These are phyloP conservation scores for Lasioglossum zephyrum DNA, from an alignment of 2,888 invertebrate species.

Conservation along the genomic window DNA sequence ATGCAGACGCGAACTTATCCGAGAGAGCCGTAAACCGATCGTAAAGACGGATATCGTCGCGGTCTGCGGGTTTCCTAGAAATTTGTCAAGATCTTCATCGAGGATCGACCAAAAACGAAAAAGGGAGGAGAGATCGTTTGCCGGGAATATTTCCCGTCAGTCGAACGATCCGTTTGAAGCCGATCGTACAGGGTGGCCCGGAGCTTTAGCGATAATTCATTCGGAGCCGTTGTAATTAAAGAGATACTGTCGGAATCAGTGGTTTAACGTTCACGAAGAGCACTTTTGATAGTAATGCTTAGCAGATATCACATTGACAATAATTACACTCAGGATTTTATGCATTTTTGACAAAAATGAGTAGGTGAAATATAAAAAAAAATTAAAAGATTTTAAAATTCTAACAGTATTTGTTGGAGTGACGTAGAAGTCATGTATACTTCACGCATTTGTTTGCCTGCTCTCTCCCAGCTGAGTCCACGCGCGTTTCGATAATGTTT, in stretches of 20 bases:
- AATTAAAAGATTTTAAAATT: no score
- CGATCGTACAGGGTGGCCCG: neutral
- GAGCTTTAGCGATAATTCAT: neutral
- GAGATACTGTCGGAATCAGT: neutral
- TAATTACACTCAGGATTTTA: no score
- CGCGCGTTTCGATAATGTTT: no score
- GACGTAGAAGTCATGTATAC: no score
- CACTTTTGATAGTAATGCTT: neutral
- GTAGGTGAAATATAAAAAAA: no score
- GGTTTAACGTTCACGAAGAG: neutral
- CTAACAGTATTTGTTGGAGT: no score
- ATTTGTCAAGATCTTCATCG: constrained; percentile 40
- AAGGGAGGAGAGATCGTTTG: neutral
- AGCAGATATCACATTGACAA: neutral
- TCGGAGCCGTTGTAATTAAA: neutral
- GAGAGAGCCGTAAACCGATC: constrained; percentile 12
- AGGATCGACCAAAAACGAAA: neutral
- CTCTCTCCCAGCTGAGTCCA: no score
- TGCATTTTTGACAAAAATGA: no score
- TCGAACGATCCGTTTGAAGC: neutral
- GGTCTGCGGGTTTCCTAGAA: constrained; percentile 22
- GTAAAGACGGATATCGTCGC: constrained; percentile 25
- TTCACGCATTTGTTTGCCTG: no score
- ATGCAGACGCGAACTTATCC: neutral
- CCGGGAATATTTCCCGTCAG: neutral